Percentiles rank a stretch among this genome's conserved stretches.
These are phyloP conservation scores for Parazoanthus swiftii DNA, from an alignment of 92 coral and sea anemone species.

Conservation along the genomic window DNA sequence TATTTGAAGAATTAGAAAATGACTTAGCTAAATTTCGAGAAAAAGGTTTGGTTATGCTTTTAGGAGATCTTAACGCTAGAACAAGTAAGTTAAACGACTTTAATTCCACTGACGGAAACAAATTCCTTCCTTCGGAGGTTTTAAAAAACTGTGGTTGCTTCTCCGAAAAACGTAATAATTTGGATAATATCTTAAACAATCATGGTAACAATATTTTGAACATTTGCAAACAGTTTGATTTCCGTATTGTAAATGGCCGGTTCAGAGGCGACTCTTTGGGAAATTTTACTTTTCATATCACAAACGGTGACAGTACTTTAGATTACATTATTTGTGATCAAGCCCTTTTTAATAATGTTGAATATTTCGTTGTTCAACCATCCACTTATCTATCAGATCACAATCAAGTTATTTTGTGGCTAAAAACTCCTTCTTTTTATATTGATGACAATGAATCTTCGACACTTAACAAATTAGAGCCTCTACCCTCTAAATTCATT, in stretches of 20 bases:
- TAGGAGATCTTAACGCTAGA: constrained; percentile 25
- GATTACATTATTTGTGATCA: constrained; percentile 42
- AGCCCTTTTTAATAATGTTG: constrained; percentile 23
- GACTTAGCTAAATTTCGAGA: constrained; percentile 15
- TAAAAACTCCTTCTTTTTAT: constrained; percentile 22
- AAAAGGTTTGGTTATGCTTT: constrained; percentile 20
- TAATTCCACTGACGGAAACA: constrained; percentile 17
- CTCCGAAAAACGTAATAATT: constrained; percentile 28
- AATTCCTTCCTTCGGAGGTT: constrained; percentile 4
- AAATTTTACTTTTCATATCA: constrained; percentile 33
- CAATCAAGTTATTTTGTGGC: constrained; percentile 7
- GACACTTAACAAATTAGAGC: not conserved
- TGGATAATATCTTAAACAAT: constrained; percentile 32
- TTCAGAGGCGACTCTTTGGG: constrained; percentile 44
- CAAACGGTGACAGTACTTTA: constrained; percentile 39
- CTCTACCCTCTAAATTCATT: constrained; percentile 16
- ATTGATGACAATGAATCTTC: constrained; percentile 10
- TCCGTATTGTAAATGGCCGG: constrained; percentile 42
- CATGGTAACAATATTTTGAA: constrained; percentile 40
- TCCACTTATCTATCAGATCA: constrained; percentile 37
- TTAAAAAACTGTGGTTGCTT: not conserved
- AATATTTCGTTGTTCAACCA: constrained; percentile 29
- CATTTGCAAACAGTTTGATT: constrained; percentile 40
- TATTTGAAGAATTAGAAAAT: constrained; percentile 34
- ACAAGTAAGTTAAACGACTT: constrained; percentile 29